Conservation (phyloP, 2,888 invertebrate genomes). For the Quadroppia sp. region DNA sequence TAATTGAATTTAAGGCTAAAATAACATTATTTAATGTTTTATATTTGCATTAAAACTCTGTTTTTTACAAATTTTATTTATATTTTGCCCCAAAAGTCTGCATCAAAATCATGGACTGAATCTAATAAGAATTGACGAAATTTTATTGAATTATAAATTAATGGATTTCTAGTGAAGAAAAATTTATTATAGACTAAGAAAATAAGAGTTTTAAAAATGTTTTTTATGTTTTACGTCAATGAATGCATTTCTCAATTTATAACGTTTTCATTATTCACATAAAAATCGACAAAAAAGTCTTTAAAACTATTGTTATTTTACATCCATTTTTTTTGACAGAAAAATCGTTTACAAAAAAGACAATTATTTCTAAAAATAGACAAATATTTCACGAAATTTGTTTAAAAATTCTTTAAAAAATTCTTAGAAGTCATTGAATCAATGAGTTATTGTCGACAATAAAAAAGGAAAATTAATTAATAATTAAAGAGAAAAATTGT, state of each 20-base stretch:
- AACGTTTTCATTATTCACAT: constrained; percentile 5
- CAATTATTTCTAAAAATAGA: no score
- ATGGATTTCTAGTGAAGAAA: constrained; percentile 23
- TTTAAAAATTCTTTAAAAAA: no score
- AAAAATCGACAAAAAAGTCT: neutral
- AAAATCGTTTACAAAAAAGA: no score
- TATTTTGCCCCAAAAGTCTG: neutral
- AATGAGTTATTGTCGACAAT: no score
- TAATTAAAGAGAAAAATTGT: no score
- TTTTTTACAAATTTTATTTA: neutral
- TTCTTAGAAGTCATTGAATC: no score
- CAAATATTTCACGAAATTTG: no score
- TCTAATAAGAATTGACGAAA: constrained; percentile 26
- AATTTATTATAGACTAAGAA: constrained; percentile 18
- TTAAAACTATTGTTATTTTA: neutral
- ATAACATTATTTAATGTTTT: constrained; percentile 31
- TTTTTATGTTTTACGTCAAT: neutral
- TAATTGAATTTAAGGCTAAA: neutral
- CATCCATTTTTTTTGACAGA: no score
- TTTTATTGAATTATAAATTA: constrained; percentile 28
- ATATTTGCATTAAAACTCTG: constrained; percentile 10
- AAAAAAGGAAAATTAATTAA: no score
- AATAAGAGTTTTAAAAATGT: neutral
- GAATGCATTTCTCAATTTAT: constrained; percentile 2
- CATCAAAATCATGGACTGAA: constrained; percentile 17